Conservation (phyloP, 2,113 vertebrate genomes). For the Bettongia penicillata region DNA sequence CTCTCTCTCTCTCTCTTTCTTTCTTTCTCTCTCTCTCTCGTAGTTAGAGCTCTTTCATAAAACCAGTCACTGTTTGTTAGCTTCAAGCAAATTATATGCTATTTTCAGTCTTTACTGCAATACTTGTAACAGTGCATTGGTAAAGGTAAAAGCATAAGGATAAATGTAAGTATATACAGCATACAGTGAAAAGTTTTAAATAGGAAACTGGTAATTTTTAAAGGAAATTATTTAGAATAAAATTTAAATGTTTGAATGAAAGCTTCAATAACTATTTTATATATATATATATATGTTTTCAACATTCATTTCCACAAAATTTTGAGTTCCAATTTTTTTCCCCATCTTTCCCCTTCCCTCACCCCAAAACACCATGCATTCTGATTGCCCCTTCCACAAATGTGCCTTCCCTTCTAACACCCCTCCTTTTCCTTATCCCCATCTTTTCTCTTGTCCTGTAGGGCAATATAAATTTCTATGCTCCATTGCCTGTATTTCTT, state of each 20-base stretch:
- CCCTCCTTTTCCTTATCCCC: too few relatives aligned
- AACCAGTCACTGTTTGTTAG: background rate
- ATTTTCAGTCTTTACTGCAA: background rate
- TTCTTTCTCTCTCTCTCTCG: background rate
- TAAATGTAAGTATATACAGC: background rate
- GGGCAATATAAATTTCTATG: too few relatives aligned
- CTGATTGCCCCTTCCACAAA: too few relatives aligned
- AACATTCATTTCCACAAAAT: too few relatives aligned
- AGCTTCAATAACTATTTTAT: background rate
- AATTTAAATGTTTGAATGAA: background rate
- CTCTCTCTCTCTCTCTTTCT: background rate
- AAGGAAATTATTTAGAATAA: background rate
- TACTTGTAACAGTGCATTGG: background rate
- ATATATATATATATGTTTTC: too few relatives aligned
- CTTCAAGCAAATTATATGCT: background rate
- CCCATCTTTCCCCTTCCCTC: too few relatives aligned
- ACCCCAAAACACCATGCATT: too few relatives aligned
- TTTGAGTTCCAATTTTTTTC: too few relatives aligned
- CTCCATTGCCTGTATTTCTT: too few relatives aligned
- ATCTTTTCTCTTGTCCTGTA: too few relatives aligned
- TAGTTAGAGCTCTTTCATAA: conserved; percentile 20
- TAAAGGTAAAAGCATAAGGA: background rate
- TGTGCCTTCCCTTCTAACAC: too few relatives aligned
- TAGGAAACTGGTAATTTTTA: background rate
- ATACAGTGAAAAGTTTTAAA: background rate